Base-by-base conservation (phyloP, 2,888 invertebrate species). In the Ariolimax columbianus region DNA sequence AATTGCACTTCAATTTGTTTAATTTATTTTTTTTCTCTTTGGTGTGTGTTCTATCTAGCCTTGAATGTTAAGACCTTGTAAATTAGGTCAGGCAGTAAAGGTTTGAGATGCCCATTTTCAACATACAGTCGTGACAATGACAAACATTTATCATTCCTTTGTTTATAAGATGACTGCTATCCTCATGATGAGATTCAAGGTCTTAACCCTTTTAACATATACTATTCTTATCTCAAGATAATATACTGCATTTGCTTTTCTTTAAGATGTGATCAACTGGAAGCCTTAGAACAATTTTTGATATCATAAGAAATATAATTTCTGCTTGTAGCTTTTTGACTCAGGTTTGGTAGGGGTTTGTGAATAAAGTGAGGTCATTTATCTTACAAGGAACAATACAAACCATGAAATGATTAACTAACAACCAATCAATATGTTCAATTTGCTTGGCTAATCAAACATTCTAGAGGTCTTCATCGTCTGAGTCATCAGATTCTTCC, bases 401-500 rank as follows among this genome's bases (percentile, higher is more conserved):
- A 73, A 73, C 43, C 40, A 30, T n/a, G 14, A 43, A 43, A 73
- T 30, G 17, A n/a, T 72, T 40, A 72, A 40, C 38, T 43, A 73
- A 43, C 43, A 73, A 73, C 30, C 11, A 23, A n/a, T 43, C 59
- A 63, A 38, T 47, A 66, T 47, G 30, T 38, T 19, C 66, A 26
- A 43, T 66, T 23, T 30, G 68, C n/a, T 4, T 43, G 43, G n/a
- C 33, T 30, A 47, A 19, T n/a, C n/a, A 40, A 19, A 38, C 9
- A n/a, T 19, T 66, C 85, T 88, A 89, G 66, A 91, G 84, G 55
- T 90, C 90, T 85, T 95, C 95, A 83, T 95, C 94, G 86, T 95
- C 97, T 23, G 97, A 97, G 92, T 97, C 97, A 91, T 97, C 97
- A 88, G 97, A 97, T 90, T 97, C 97, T 89, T 97, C 97, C 94